Evolutionary conservation across 2,888 invertebrate genomes (phyloP).

Genomic region (Mechanitis mazaeus): DNA sequence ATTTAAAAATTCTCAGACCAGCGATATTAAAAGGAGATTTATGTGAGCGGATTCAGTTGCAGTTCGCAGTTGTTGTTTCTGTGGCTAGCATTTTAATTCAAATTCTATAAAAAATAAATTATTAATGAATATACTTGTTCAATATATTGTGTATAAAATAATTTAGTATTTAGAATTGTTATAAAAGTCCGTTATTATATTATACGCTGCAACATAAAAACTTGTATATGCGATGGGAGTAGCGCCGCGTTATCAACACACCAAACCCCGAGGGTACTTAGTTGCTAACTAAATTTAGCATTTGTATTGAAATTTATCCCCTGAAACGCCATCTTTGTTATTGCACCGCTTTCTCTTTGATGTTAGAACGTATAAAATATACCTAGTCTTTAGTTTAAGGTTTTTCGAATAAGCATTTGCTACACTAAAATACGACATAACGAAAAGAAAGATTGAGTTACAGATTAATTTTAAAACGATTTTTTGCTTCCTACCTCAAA

Average conservation of each 20-base stretch:
- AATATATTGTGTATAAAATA: background rate
- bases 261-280: conserved; percentile 34
- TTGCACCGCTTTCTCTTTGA: conserved; percentile 5
- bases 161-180: conserved; percentile 2
- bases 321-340: conserved; percentile 25
- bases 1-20: no score
- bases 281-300: conserved; percentile 44
- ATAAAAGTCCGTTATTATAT: background rate
- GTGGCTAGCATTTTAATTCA: no score
- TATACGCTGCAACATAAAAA: conserved; percentile 19
- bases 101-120: no score
- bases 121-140: no score
- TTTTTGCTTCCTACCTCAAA: no score
- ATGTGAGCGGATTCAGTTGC: no score
- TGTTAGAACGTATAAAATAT: background rate
- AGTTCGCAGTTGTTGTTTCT: no score
- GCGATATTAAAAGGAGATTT: no score
- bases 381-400: background rate
- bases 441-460: no score
- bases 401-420: no score
- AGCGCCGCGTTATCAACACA: conserved; percentile 30
- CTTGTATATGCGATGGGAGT: conserved; percentile 23
- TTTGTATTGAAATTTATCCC: conserved; percentile 45
- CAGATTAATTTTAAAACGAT: no score
- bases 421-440: no score